Percentiles rank a stretch among this genome's conserved stretches.
Conservation (phyloP, 2,888 invertebrate genomes). For the Ptychoptera contaminata region DNA sequence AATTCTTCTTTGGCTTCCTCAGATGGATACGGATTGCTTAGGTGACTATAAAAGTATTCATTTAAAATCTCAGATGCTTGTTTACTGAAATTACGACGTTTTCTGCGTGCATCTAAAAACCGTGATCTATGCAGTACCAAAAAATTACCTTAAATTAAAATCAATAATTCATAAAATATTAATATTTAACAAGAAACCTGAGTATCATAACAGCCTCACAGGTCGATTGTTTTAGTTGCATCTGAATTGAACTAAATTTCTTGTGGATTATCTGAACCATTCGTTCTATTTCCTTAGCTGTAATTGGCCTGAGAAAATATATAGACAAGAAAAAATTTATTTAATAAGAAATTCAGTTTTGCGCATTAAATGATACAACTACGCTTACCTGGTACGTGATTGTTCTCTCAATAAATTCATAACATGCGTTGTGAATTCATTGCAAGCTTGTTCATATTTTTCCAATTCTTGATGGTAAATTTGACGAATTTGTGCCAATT, state of each 20-base stretch:
- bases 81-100: constrained; percentile 98
- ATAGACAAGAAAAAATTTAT: neutral
- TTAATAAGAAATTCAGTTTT: too few relatives aligned
- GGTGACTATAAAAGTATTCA: constrained; percentile 99
- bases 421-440: constrained; percentile 99
- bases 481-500: constrained; percentile 94
- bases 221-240: constrained; percentile 98
- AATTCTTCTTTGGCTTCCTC: constrained; percentile 99
- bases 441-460: constrained; percentile 99
- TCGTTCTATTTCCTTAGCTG: constrained; percentile 96
- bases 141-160: neutral
- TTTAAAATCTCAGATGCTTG: constrained; percentile 98
- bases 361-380: neutral
- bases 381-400: constrained; percentile 57
- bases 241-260: constrained; percentile 94
- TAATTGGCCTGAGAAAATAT: constrained; percentile 57
- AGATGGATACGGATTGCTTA: constrained; percentile 98
- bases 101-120: constrained; percentile 65
- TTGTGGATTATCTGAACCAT: constrained; percentile 99
- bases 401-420: constrained; percentile 94
- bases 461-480: constrained; percentile 98
- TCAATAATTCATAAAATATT: constrained; percentile 17
- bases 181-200: constrained; percentile 45
- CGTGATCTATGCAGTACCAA: constrained; percentile 30
- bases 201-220: constrained; percentile 99